phyloP scores from a whole-genome alignment of 2,888 invertebrate species.

The Dicyrtoma fusca region DNA sequence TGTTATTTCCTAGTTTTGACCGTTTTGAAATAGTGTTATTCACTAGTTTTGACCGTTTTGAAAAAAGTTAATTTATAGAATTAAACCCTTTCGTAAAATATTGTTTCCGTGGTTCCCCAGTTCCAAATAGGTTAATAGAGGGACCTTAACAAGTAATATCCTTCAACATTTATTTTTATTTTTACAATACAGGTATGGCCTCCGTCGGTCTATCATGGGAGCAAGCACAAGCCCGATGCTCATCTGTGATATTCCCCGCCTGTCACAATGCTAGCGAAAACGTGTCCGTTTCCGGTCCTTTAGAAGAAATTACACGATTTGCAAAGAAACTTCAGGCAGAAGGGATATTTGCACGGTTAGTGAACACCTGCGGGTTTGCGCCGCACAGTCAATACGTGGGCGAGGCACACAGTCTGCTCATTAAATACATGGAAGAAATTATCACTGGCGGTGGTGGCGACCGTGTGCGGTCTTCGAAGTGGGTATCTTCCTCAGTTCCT shows the following conservation, averaged over 20 bases:
- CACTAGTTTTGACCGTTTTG: no score
- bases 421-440: slow-evolving; percentile 22
- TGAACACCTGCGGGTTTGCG: slow-evolving; percentile 83
- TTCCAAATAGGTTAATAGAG: no score
- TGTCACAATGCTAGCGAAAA: slow-evolving; percentile 94
- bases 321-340: slow-evolving; percentile 71
- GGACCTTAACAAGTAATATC: no score
- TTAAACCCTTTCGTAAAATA: no score
- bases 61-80: no score
- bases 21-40: no score
- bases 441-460: slow-evolving; percentile 19
- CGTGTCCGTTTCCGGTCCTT: slow-evolving; percentile 90
- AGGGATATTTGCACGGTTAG: slow-evolving; percentile 78
- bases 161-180: no score
- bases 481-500: slow-evolving; percentile 85
- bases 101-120: no score
- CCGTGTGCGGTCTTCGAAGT: slow-evolving; percentile 66
- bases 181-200: slow-evolving; percentile 63
- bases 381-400: slow-evolving; percentile 68
- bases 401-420: neutral
- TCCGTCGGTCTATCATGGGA: slow-evolving; percentile 62
- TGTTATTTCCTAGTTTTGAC: no score
- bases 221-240: slow-evolving; percentile 72
- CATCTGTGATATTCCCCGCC: slow-evolving; percentile 78
- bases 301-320: slow-evolving; percentile 69